phyloP scores from a whole-genome alignment of 2,113 vertebrate genomes.

The Colinus virginianus region DNA sequence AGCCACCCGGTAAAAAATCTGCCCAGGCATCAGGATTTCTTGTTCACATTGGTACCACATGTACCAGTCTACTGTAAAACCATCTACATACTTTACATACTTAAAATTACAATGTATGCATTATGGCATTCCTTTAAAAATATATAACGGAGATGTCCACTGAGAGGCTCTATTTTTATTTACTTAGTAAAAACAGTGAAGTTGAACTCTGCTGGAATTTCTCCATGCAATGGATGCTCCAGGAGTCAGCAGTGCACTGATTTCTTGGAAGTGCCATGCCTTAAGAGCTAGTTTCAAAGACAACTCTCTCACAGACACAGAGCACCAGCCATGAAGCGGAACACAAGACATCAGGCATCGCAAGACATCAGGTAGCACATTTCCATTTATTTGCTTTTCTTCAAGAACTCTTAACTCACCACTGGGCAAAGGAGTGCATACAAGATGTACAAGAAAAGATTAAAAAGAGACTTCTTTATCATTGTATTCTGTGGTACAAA shows the following conservation, averaged over 20 bases:
- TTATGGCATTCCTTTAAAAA: not conserved
- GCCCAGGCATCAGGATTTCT: fast-evolving
- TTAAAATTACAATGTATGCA: not conserved
- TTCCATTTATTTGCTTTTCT: conserved; percentile 57
- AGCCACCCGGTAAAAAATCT: not conserved
- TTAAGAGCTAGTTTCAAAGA: not conserved
- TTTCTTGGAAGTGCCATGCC: not conserved
- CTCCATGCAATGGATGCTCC: not conserved
- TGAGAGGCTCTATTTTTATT: not conserved
- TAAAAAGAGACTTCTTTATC: conserved; percentile 31
- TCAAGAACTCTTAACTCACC: conserved; percentile 15
- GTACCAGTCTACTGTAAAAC: not conserved
- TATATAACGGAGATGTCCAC: not conserved
- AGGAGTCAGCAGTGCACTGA: not conserved
- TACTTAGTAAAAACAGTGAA: conserved; percentile 23
- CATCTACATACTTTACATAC: not conserved
- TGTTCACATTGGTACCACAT: not conserved
- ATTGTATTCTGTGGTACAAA: not conserved
- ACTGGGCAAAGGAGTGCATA: conserved; percentile 22
- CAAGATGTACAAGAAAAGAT: conserved; percentile 38
- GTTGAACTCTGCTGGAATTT: not conserved
- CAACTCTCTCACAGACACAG: not conserved
- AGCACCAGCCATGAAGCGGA: not conserved
- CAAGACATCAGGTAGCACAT: not conserved
- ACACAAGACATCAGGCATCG: not conserved